These are phyloP conservation scores for Phortica magna DNA, from an alignment of 2,888 invertebrate genomes.

Conservation along the genomic window DNA sequence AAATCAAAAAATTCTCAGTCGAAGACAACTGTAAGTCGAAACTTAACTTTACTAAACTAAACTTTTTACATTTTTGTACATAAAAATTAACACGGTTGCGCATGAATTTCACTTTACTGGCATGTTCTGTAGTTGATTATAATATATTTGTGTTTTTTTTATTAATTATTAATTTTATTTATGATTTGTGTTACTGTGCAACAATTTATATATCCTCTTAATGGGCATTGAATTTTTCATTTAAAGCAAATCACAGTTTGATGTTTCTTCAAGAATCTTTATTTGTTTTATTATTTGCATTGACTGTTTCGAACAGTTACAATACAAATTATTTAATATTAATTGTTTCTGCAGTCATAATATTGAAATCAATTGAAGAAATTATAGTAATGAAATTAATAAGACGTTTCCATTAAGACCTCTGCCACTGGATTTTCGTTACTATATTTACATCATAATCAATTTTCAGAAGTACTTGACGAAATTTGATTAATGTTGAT, in stretches of 20 bases:
- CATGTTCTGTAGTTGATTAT: constrained; percentile 30
- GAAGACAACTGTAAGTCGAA: constrained; percentile 73
- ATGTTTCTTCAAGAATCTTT: constrained; percentile 49
- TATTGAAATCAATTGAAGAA: background rate
- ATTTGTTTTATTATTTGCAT: constrained; percentile 10
- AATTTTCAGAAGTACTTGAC: no score
- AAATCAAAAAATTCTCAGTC: constrained; percentile 54
- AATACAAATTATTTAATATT: background rate
- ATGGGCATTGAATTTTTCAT: constrained; percentile 47
- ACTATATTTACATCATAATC: no score
- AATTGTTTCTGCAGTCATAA: background rate
- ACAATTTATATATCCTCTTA: background rate
- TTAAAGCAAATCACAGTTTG: constrained; percentile 75
- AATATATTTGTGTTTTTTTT: constrained; percentile 29
- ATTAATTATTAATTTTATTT: constrained; percentile 28
- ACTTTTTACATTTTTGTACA: constrained; percentile 48
- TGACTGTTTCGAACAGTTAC: background rate
- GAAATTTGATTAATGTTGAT: no score
- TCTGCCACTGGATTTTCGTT: no score
- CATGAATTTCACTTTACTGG: constrained; percentile 16
- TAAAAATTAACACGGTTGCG: constrained; percentile 12
- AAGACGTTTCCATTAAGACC: no score
- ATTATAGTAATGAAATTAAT: background rate
- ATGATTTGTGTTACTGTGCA: background rate
- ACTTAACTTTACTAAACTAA: constrained; percentile 37